phyloP scores from a whole-genome alignment of 1,140 invertebrate genomes.

The Kradibia gibbosae region DNA sequence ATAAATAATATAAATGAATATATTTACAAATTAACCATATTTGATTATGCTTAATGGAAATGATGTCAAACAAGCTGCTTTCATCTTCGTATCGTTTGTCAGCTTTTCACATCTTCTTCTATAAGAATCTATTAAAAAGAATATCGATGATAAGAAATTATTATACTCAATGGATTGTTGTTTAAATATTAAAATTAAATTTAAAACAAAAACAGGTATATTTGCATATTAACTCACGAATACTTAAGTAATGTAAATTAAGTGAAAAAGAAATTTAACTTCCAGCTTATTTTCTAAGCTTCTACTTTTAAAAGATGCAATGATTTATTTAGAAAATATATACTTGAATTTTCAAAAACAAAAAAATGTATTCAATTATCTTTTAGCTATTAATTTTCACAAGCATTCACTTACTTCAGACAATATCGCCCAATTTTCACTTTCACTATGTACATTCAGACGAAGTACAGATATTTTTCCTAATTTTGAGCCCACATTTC shows the following conservation, averaged over 20 bases:
- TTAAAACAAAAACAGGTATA: no score
- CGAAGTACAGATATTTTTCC: conserved; percentile 82
- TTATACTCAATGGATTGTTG: not conserved
- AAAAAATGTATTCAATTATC: conserved; percentile 23
- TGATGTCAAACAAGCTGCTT: not conserved
- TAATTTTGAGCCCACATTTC: conserved; percentile 77
- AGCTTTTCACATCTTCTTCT: conserved; percentile 62
- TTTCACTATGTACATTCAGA: conserved; percentile 84
- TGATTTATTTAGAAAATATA: no score
- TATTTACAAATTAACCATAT: conserved; percentile 47
- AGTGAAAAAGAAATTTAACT: not conserved
- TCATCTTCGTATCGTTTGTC: conserved; percentile 49
- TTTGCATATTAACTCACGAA: no score
- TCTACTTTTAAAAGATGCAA: no score
- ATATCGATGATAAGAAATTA: not conserved
- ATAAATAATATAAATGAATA: conserved; percentile 46
- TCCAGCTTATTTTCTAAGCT: not conserved
- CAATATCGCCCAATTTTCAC: conserved; percentile 91
- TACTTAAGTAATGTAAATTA: not conserved
- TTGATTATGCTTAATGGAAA: conserved; percentile 27
- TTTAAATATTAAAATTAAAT: no score
- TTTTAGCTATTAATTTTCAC: not conserved
- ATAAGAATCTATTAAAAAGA: conserved; percentile 60
- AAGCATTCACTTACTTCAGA: conserved; percentile 81
- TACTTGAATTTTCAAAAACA: conserved; percentile 9